A percentile compares a stretch with the other conserved stretches of the same genome.
Conservation (phyloP, 2,113 vertebrate species). For the Grallaria varia region DNA sequence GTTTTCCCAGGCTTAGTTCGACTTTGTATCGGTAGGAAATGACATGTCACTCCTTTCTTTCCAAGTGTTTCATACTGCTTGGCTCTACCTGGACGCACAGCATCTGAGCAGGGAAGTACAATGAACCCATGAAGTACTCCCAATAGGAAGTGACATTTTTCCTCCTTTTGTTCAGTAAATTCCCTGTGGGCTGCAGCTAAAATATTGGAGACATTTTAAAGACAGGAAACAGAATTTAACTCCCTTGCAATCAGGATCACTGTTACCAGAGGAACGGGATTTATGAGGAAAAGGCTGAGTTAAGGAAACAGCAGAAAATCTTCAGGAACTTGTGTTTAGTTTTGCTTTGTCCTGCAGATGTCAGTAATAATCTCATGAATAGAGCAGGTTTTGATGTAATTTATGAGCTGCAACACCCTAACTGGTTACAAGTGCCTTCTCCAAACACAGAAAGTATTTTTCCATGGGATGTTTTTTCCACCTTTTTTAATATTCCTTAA, state of each 20-base stretch:
- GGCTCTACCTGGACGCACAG: background rate
- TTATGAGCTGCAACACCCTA: background rate
- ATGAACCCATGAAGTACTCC: slow-evolving; percentile 10
- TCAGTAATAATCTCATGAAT: background rate
- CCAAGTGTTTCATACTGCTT: slow-evolving; percentile 7
- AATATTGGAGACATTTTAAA: slow-evolving; percentile 35
- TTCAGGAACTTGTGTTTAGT: background rate
- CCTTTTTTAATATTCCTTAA: background rate
- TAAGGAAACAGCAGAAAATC: background rate
- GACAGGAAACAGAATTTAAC: slow-evolving; percentile 51
- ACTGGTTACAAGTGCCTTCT: background rate
- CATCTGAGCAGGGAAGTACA: slow-evolving; percentile 25
- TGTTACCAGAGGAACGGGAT: background rate
- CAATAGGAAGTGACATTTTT: slow-evolving; percentile 86
- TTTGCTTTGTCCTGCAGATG: background rate
- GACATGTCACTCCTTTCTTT: slow-evolving; percentile 37
- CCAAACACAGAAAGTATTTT: background rate
- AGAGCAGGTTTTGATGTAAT: background rate
- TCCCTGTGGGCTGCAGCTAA: slow-evolving; percentile 35
- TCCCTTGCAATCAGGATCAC: background rate
- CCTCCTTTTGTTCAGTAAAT: slow-evolving; percentile 86
- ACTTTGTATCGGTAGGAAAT: slow-evolving; percentile 65
- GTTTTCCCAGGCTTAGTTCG: slow-evolving; percentile 47
- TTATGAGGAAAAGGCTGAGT: background rate
- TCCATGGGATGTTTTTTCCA: background rate